Conservation (phyloP, 1,140 invertebrate species). For the Triops longicaudatus region DNA sequence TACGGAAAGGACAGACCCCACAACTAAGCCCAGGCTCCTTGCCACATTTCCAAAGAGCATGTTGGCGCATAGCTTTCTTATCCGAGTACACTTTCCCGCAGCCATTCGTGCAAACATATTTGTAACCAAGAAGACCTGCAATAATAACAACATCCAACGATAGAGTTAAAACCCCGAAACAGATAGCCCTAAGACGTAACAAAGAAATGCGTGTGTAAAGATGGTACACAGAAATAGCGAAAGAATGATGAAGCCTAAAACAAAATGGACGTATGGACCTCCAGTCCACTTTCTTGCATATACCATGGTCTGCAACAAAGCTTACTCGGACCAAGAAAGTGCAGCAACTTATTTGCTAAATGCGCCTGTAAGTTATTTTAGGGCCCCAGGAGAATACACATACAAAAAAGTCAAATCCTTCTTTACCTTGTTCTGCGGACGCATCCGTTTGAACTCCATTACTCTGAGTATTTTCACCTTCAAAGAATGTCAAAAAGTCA, state of each 20-base stretch:
- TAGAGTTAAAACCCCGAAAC: not conserved
- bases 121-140: constrained; percentile 3
- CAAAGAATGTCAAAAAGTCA: not conserved
- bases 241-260: no score
- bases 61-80: constrained; percentile 11
- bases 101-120: constrained; percentile 12
- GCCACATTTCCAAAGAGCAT: not conserved
- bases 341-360: not conserved
- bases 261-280: no score
- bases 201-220: not conserved
- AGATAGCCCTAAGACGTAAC: not conserved
- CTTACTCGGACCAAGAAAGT: constrained; percentile 5
- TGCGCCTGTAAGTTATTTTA: not conserved
- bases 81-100: constrained; percentile 6
- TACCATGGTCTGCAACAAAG: not conserved
- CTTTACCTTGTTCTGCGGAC: not conserved
- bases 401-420: not conserved
- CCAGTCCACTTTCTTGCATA: not conserved
- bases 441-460: not conserved
- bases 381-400: no score
- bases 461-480: not conserved
- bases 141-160: constrained; percentile 2
- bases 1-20: constrained; percentile 4
- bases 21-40: constrained; percentile 14
- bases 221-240: no score